Evolutionary conservation across 2,113 vertebrate genomes (phyloP).

Genomic region (Melanotaenia duboulayi): DNA sequence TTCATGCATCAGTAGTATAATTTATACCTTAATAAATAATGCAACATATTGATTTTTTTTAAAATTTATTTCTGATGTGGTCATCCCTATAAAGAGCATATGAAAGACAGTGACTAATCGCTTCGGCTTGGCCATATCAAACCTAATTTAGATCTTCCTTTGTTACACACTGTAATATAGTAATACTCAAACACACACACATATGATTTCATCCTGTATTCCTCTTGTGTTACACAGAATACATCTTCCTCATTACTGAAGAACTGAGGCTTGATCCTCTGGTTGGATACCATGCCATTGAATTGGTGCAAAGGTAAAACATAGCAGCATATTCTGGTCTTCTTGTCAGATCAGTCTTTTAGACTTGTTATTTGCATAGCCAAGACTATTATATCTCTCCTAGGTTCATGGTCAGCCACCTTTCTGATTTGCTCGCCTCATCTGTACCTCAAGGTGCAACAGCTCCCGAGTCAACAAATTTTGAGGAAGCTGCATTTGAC

Average conservation of each 20-base stretch:
- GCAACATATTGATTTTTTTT: background rate
- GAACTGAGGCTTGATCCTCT: slow-evolving; percentile 74
- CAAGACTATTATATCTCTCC: background rate
- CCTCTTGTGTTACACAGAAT: slow-evolving; percentile 60
- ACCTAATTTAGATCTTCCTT: no score
- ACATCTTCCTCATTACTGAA: slow-evolving; percentile 70
- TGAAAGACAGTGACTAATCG: background rate
- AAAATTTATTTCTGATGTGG: background rate
- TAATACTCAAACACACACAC: background rate
- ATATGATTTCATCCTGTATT: background rate
- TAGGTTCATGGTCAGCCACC: slow-evolving; percentile 91
- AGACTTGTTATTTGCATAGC: background rate
- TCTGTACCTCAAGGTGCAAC: slow-evolving; percentile 7
- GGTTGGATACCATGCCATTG: slow-evolving; percentile 78
- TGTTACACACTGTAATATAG: background rate
- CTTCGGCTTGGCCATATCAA: no score
- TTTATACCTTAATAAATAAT: no score
- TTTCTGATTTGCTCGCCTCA: slow-evolving; percentile 74
- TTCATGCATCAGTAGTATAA: background rate
- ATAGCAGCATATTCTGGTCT: background rate
- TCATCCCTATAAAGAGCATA: background rate
- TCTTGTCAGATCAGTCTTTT: background rate
- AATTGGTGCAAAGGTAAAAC: slow-evolving; percentile 79
- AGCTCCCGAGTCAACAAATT: slow-evolving; percentile 25
- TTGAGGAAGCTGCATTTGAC: slow-evolving; percentile 76